Conservation (phyloP, 2,113 vertebrate species). For the Tachycineta bicolor region DNA sequence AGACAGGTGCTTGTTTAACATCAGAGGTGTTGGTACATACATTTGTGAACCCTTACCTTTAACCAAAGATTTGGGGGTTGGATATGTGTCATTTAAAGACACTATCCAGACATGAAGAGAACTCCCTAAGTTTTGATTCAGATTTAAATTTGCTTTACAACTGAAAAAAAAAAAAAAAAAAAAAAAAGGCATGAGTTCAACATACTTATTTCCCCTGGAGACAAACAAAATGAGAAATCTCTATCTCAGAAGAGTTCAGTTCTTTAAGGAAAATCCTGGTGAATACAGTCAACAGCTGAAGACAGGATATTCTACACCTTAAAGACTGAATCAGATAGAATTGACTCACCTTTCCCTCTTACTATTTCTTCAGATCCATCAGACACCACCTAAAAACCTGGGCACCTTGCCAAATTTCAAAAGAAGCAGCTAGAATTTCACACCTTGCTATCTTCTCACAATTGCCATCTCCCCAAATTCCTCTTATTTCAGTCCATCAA, state of each 20-base stretch:
- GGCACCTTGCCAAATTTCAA: neutral
- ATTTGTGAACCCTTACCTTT: neutral
- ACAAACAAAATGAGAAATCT: neutral
- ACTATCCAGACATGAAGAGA: neutral
- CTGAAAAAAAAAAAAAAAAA: neutral
- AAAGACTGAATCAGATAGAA: neutral
- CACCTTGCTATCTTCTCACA: neutral
- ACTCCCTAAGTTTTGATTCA: neutral
- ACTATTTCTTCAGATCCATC: neutral
- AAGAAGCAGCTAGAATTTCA: neutral
- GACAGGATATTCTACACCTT: neutral
- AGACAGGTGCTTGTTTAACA: neutral
- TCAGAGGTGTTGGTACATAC: neutral
- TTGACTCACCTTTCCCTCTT: neutral
- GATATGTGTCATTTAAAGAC: neutral
- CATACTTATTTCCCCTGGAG: neutral
- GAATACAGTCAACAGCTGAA: neutral
- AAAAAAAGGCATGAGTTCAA: neutral
- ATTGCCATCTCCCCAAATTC: neutral
- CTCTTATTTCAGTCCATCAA: neutral
- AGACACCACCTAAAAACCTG: neutral
- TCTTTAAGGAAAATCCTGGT: neutral
- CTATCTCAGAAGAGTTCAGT: rapidly evolving
- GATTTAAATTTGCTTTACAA: neutral
- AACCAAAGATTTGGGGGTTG: neutral